phyloP scores from a whole-genome alignment of 2,888 invertebrate species.

The Tanaodytes sp. region DNA sequence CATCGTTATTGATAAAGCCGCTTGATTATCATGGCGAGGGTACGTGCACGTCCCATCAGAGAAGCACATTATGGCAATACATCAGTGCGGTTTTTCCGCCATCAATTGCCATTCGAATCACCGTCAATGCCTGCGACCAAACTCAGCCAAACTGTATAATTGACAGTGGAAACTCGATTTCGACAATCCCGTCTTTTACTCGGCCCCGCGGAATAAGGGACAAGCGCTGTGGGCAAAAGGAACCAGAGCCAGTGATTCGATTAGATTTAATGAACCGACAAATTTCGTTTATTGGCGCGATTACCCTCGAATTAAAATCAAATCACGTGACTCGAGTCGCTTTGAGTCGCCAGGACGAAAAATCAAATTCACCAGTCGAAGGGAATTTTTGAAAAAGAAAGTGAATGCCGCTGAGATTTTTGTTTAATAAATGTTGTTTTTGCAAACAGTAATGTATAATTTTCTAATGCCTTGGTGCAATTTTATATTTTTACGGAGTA shows the following conservation, averaged over 20 bases:
- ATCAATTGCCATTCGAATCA: slow-evolving; percentile 68
- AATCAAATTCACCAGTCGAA: neutral
- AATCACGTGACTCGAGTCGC: slow-evolving; percentile 15
- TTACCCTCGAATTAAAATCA: slow-evolving; percentile 30
- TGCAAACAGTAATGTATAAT: no score
- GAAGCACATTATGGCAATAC: slow-evolving; percentile 63
- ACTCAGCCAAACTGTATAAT: slow-evolving; percentile 42
- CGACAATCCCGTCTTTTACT: slow-evolving; percentile 27
- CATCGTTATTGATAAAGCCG: slow-evolving; percentile 59
- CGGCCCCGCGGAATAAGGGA: neutral
- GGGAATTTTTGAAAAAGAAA: no score
- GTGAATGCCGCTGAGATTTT: no score
- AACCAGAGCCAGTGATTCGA: slow-evolving; percentile 15
- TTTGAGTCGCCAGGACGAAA: neutral
- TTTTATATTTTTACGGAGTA: no score
- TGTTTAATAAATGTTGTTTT: no score
- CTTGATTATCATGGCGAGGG: slow-evolving; percentile 59
- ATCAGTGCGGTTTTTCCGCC: slow-evolving; percentile 64
- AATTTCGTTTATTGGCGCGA: slow-evolving; percentile 28
- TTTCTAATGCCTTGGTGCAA: no score
- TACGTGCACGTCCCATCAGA: slow-evolving; percentile 58
- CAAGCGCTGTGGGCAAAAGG: no score
- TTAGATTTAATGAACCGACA: slow-evolving; percentile 36
- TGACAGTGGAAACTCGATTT: slow-evolving; percentile 29
- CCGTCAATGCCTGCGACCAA: slow-evolving; percentile 56